phyloP scores from a whole-genome alignment of 2,113 vertebrate genomes.

The Osmerus eperlanus region DNA sequence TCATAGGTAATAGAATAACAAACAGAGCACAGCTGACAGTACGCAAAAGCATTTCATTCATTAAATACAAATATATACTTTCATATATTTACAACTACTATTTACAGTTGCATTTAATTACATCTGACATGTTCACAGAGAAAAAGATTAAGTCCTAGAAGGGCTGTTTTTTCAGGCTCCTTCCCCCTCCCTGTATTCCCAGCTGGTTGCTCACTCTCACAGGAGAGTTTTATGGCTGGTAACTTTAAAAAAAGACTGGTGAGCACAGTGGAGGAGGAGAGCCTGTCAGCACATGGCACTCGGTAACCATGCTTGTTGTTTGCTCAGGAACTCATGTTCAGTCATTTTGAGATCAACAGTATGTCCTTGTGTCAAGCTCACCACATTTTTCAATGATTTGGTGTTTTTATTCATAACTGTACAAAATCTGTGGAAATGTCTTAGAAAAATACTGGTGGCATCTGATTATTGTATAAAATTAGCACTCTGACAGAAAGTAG shows the following conservation, averaged over 20 bases:
- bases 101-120: conserved; percentile 78
- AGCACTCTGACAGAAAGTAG: conserved; percentile 28
- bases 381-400: conserved; percentile 8
- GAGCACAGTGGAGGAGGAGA: conserved; percentile 33
- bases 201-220: conserved; percentile 65
- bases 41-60: conserved; percentile 42
- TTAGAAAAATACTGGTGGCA: neutral
- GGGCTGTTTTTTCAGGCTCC: conserved; percentile 18
- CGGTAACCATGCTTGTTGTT: conserved; percentile 51
- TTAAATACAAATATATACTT: conserved; percentile 90
- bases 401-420: conserved; percentile 38
- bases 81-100: conserved; percentile 85
- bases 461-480: neutral
- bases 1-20: conserved; percentile 9
- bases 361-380: conserved; percentile 43
- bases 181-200: conserved; percentile 48
- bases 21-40: conserved; percentile 38
- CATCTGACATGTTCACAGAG: conserved; percentile 60
- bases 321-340: conserved; percentile 50
- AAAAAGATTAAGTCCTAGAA: conserved; percentile 53
- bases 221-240: conserved; percentile 57
- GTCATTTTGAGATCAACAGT: conserved; percentile 47
- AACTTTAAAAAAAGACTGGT: conserved; percentile 42
- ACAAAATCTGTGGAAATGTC: neutral
- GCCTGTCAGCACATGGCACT: conserved; percentile 52